These are phyloP conservation scores for Chaetodon trifasciatus DNA, from an alignment of 2,797 vertebrate genomes.

Conservation along the genomic window DNA sequence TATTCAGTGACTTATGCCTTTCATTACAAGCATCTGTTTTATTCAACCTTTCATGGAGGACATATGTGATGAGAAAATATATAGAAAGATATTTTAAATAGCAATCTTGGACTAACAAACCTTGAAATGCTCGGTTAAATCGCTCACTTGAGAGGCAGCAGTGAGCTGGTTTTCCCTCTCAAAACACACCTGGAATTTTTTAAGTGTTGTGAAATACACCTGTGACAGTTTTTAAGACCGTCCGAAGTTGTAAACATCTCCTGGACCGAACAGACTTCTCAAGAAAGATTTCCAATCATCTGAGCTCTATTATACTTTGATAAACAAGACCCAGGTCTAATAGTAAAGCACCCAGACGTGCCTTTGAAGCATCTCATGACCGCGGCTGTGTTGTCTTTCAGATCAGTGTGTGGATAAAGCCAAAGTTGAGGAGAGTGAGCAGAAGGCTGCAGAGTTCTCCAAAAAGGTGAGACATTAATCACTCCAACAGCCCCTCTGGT, in stretches of 20 bases:
- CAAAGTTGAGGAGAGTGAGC: conserved; percentile 97
- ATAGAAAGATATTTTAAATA: neutral
- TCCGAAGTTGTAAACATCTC: conserved; percentile 1
- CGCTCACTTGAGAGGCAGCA: neutral
- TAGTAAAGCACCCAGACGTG: neutral
- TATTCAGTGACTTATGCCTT: neutral
- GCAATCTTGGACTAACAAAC: neutral
- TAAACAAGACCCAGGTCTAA: conserved; percentile 19
- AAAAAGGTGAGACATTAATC: conserved; percentile 92
- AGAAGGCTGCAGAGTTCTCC: conserved; percentile 94
- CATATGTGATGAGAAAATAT: neutral
- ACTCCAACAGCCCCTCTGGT: conserved; percentile 68
- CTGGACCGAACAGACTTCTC: neutral
- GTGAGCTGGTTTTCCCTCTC: neutral
- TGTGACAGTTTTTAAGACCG: neutral
- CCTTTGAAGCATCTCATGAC: conserved; percentile 31
- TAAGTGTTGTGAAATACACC: neutral
- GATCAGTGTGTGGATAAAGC: conserved; percentile 97
- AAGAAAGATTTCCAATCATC: neutral
- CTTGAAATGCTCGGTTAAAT: neutral
- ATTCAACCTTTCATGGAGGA: neutral
- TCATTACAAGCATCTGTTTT: neutral
- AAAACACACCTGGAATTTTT: neutral
- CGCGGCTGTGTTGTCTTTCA: conserved; percentile 76
- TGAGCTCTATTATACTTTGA: neutral